Conservation (phyloP, 2,888 invertebrate genomes). For the Leucoma salicis region DNA sequence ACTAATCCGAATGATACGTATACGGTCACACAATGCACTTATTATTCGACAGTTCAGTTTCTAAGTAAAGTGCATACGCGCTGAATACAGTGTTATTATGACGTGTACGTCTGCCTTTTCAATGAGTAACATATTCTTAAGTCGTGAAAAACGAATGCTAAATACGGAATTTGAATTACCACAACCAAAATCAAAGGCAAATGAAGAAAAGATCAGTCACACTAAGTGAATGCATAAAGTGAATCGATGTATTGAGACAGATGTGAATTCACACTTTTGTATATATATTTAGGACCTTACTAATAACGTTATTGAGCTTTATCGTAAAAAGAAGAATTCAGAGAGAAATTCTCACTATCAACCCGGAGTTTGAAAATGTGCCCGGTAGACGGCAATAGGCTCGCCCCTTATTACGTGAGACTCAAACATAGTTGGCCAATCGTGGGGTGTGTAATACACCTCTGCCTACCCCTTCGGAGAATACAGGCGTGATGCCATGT, state of each 20-base stretch:
- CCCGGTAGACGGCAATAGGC: no score
- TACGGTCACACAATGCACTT: conserved; percentile 80
- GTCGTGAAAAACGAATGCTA: conserved; percentile 20
- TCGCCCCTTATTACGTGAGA: no score
- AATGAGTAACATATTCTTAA: conserved; percentile 48
- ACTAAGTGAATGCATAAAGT: conserved; percentile 13
- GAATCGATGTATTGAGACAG: background rate
- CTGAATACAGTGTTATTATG: conserved; percentile 63
- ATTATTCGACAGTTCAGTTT: conserved; percentile 78
- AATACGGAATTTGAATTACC: conserved; percentile 24
- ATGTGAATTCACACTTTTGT: background rate
- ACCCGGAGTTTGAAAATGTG: no score
- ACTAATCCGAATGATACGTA: conserved; percentile 73
- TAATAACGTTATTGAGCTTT: no score
- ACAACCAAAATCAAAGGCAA: conserved; percentile 21
- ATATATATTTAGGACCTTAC: no score
- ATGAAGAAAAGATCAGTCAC: conserved; percentile 22
- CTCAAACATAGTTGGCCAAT: no score
- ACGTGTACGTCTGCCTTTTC: conserved; percentile 68
- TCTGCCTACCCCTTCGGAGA: no score
- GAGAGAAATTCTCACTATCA: no score
- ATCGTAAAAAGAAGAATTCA: no score
- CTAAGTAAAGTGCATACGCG: conserved; percentile 78
- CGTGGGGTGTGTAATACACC: no score
- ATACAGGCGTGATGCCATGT: no score